Percentiles rank a stretch among this genome's conserved stretches.
These are phyloP conservation scores for Syncerus caffer DNA, from an alignment of 2,797 vertebrate genomes.

Conservation along the genomic window DNA sequence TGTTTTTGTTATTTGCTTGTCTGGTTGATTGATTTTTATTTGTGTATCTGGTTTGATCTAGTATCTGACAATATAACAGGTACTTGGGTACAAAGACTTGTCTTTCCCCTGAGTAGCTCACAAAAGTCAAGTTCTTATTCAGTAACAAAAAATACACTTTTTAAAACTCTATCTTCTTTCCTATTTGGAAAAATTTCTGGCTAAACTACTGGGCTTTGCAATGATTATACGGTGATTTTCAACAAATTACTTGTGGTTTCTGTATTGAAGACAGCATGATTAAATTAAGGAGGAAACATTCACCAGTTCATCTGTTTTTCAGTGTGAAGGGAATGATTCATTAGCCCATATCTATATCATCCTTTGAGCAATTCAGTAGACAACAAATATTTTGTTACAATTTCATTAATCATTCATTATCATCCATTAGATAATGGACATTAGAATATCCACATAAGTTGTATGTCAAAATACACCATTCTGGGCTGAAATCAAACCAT, in stretches of 20 bases:
- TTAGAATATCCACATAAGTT: not conserved
- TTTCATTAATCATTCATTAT: constrained; percentile 6
- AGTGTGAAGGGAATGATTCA: not conserved
- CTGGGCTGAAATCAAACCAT: not conserved
- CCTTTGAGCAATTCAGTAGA: not conserved
- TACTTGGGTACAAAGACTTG: not conserved
- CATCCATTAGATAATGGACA: not conserved
- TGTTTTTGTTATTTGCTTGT: not conserved
- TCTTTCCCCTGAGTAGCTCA: not conserved
- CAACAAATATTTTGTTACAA: not conserved
- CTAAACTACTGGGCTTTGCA: not conserved
- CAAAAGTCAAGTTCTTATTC: not conserved
- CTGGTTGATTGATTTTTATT: not conserved
- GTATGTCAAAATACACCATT: not conserved
- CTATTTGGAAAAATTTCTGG: not conserved
- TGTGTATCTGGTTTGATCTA: not conserved
- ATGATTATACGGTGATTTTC: not conserved
- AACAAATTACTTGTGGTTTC: not conserved
- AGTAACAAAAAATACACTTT: constrained; percentile 7
- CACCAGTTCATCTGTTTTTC: constrained; percentile 12
- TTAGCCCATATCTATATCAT: not conserved
- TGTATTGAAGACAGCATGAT: constrained; percentile 6
- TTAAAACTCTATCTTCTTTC: not conserved
- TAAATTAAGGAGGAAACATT: constrained; percentile 15
- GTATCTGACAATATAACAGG: not conserved